Percentiles rank a stretch among this genome's conserved stretches.
Conservation (phyloP, 2,888 invertebrate genomes). For the Lacanobia oleracea region DNA sequence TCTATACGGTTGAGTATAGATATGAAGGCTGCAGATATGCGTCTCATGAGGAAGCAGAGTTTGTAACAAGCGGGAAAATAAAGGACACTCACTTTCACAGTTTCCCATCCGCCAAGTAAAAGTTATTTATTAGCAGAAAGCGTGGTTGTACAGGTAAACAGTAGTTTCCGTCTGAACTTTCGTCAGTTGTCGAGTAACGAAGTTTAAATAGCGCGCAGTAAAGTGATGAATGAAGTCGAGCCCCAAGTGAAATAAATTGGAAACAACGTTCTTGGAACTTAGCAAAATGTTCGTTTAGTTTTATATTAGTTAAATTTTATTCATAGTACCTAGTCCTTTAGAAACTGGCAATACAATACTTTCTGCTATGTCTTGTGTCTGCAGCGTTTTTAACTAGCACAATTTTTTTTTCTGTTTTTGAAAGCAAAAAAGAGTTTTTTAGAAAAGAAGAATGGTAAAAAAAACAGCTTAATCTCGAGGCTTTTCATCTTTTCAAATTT, state of each 20-base stretch:
- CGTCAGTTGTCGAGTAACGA: conserved; percentile 3
- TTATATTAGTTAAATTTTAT: not conserved
- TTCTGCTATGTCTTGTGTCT: not conserved
- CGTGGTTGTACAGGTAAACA: conserved; percentile 7
- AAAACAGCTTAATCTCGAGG: too few relatives aligned
- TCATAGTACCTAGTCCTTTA: not conserved
- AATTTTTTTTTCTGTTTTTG: too few relatives aligned
- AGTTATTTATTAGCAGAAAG: conserved; percentile 21
- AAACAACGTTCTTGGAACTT: conserved; percentile 20
- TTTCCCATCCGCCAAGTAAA: conserved; percentile 4
- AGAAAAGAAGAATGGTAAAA: too few relatives aligned
- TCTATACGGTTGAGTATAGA: not conserved
- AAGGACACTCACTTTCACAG: not conserved
- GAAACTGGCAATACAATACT: not conserved
- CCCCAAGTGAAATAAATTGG: conserved; percentile 31
- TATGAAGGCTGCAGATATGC: too few relatives aligned
- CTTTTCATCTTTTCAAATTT: too few relatives aligned
- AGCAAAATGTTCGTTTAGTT: not conserved
- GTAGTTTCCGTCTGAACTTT: conserved; percentile 28
- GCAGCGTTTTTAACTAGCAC: too few relatives aligned
- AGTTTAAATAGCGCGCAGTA: conserved; percentile 11
- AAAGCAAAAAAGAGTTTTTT: not conserved
- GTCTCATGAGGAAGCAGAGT: not conserved
- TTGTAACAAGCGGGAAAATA: not conserved
- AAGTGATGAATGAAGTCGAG: conserved; percentile 13